phyloP scores from a whole-genome alignment of 2,113 vertebrate genomes.

The Zosterops japonicus region DNA sequence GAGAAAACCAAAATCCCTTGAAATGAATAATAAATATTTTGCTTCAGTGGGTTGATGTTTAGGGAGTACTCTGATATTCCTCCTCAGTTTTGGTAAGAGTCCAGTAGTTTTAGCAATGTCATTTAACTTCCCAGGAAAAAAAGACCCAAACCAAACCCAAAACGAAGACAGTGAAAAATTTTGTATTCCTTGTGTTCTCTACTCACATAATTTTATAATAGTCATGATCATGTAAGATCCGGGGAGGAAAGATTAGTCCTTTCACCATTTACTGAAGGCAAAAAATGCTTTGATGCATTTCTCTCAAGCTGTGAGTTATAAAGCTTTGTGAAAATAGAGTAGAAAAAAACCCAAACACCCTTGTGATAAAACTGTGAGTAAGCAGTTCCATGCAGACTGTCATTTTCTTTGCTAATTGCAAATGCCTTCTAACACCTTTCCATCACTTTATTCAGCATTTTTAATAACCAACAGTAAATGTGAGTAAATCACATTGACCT shows the following conservation, averaged over 20 bases:
- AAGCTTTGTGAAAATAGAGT: conserved; percentile 18
- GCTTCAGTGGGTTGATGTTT: neutral
- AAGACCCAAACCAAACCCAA: fast-evolving
- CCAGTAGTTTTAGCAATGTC: neutral
- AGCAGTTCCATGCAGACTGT: conserved; percentile 58
- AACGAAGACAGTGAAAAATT: neutral
- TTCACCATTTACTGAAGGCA: neutral
- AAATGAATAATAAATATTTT: neutral
- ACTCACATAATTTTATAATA: neutral
- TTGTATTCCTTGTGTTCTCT: neutral
- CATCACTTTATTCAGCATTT: conserved; percentile 71
- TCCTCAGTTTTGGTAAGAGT: neutral
- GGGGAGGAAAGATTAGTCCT: neutral
- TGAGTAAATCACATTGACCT: conserved; percentile 76
- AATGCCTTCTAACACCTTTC: conserved; percentile 69
- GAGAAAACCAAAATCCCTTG: neutral
- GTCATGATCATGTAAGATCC: neutral
- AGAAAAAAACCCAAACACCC: neutral
- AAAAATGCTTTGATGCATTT: conserved; percentile 14
- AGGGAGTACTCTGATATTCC: neutral
- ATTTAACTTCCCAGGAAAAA: neutral
- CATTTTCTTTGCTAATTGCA: conserved; percentile 69
- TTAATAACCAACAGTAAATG: conserved; percentile 72
- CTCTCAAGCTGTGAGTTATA: conserved; percentile 9
- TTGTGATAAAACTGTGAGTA: conserved; percentile 68